Evolutionary conservation across 1,140 invertebrate genomes (phyloP).

Genomic region (Colletes gigas): DNA sequence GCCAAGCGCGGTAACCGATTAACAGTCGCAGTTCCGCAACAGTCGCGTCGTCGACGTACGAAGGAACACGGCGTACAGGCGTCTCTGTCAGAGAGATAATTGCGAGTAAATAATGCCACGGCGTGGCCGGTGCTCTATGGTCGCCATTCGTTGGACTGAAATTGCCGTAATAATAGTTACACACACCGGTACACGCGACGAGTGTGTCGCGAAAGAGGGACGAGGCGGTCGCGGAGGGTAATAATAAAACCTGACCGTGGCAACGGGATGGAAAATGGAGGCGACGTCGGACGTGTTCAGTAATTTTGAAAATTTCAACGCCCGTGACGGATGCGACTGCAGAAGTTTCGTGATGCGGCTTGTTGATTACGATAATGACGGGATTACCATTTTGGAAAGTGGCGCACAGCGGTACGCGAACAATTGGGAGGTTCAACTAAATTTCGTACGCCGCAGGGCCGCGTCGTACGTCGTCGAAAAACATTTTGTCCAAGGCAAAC

Average conservation of each 20-base stretch:
- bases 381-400: no score
- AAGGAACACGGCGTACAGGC: neutral
- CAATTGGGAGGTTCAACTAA: no score
- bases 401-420: no score
- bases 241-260: slow-evolving; percentile 36
- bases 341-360: neutral
- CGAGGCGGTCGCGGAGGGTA: neutral
- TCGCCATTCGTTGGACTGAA: slow-evolving; percentile 26
- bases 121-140: slow-evolving; percentile 14
- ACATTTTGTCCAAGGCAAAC: no score
- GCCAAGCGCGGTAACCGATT: neutral
- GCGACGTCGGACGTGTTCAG: no score
- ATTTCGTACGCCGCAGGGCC: no score
- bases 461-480: no score
- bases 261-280: no score
- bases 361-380: neutral
- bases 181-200: neutral
- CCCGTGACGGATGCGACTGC: neutral
- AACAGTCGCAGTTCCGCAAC: neutral
- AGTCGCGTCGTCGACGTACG: slow-evolving; percentile 18
- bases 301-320: slow-evolving; percentile 5
- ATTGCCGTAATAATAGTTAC: slow-evolving; percentile 45
- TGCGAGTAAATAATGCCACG: slow-evolving; percentile 43
- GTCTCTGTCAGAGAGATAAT: slow-evolving; percentile 49
- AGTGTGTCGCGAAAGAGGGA: slow-evolving; percentile 13